Base-by-base conservation (phyloP, 2,888 invertebrate species). In the Papilio protenor region DNA sequence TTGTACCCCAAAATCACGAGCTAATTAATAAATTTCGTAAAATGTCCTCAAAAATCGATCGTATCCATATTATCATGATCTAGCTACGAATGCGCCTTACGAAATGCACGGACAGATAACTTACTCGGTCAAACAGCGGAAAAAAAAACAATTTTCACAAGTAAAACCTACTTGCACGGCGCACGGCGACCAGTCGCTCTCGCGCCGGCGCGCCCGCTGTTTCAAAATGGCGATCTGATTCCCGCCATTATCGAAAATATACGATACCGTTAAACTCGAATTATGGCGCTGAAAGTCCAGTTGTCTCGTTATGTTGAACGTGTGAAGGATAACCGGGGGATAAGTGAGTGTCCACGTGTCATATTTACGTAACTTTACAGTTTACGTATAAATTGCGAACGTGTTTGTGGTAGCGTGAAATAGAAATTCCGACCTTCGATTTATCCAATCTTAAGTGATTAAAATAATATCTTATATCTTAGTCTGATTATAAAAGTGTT, bases 71-170 rank as follows among this genome's bases (percentile, higher is more conserved):
- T 73, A 76, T 78, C 66, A 59, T 69, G 73, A 70, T 76, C 47
- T 79, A 73, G 73, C 71, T 76, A 47, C 78, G 73, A 73, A 49
- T 73, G 73, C 72, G 59, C 40, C 76, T 79, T 79, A 79, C 76
- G 78, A 79, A 79, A 79, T 76, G 78, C 78, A 76, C 78, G 76
- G 78, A 49, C 78, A 79, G 78, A 79, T 79, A 79, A 76, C 78
- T 79, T 76, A 76, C 76, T 79, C 76, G 78, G 76, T 76, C 73
- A 78, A 76, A 75, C 73, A 57, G 57, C 76, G 78, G 73, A 73
- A 78, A 78, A 78, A n/a, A 77, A 75, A 79, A 76, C 75, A 76
- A 79, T 79, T 79, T 79, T 79, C 78, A 79, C 78, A 76, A 79
- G 78, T 79, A 79, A 79, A 79, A 79, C 78, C 73, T 79, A 79